phyloP scores from a whole-genome alignment of 1,140 invertebrate genomes.

The Sarcophaga peregrina region DNA sequence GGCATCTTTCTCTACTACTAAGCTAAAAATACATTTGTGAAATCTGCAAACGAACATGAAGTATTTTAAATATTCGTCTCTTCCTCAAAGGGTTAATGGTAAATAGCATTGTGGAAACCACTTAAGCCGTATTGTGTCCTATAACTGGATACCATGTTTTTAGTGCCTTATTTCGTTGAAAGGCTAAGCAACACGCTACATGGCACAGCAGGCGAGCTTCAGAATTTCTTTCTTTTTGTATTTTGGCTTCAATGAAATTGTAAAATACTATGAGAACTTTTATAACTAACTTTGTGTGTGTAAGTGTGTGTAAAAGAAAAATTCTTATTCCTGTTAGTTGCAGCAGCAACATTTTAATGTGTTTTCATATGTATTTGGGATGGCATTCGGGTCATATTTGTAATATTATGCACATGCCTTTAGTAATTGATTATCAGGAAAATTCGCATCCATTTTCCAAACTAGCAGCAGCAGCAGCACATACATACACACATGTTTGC shows the following conservation, averaged over 20 bases:
- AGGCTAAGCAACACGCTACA: not conserved
- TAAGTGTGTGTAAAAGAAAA: not conserved
- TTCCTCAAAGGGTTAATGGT: not conserved
- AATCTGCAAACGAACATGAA: no score
- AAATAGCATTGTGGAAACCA: not conserved
- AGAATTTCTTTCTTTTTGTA: not conserved
- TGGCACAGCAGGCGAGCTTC: not conserved
- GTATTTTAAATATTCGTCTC: not conserved
- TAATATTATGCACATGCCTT: conserved; percentile 7
- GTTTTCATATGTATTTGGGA: not conserved
- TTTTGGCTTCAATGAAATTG: not conserved
- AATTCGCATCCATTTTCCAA: not conserved
- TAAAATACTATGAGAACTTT: no score
- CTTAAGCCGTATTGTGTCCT: not conserved
- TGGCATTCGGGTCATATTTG: not conserved
- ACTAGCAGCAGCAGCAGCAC: no score
- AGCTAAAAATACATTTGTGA: no score
- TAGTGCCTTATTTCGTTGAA: not conserved
- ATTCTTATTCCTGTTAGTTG: not conserved
- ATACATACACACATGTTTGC: not conserved
- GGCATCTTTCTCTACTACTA: no score
- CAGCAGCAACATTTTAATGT: conserved; percentile 11
- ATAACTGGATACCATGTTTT: not conserved
- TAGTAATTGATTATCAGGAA: conserved; percentile 12
- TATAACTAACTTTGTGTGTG: not conserved